Percentiles rank a stretch among this genome's conserved stretches.
These are phyloP conservation scores for Rhinichthys klamathensis DNA, from an alignment of 2,113 vertebrate genomes.

Conservation along the genomic window DNA sequence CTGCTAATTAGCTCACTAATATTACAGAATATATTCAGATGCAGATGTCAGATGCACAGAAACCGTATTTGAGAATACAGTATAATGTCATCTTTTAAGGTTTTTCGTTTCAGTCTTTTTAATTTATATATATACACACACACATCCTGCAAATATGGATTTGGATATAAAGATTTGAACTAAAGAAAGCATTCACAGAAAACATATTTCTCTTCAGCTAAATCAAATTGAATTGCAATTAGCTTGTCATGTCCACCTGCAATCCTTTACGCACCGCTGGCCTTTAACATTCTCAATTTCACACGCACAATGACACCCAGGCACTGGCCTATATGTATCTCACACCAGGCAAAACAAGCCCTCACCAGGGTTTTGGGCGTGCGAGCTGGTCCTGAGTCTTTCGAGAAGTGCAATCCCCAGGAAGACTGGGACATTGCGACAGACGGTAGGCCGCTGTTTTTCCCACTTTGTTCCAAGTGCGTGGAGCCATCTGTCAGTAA, in stretches of 20 bases:
- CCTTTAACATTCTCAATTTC: slow-evolving; percentile 58
- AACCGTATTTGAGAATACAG: background rate
- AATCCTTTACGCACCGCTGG: slow-evolving; percentile 70
- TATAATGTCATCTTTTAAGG: background rate
- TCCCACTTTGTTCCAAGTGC: slow-evolving; percentile 79
- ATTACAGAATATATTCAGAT: no score
- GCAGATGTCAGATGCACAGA: background rate
- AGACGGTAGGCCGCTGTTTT: slow-evolving; percentile 66
- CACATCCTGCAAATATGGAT: background rate
- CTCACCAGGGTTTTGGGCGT: slow-evolving; percentile 56
- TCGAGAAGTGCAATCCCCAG: background rate
- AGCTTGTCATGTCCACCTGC: slow-evolving; percentile 25
- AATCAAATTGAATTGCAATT: background rate
- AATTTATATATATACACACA: background rate
- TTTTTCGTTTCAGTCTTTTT: background rate
- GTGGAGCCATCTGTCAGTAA: slow-evolving; percentile 85
- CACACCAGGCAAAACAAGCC: slow-evolving; percentile 57
- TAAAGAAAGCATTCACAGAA: background rate
- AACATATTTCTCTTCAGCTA: background rate
- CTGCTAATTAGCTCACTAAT: background rate
- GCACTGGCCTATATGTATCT: background rate
- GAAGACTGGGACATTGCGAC: slow-evolving; percentile 68
- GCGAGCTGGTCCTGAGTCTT: background rate
- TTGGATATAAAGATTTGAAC: background rate
- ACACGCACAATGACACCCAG: slow-evolving; percentile 17